Base-by-base conservation (phyloP, 2,113 vertebrate genomes). In the Tursiops truncatus region DNA sequence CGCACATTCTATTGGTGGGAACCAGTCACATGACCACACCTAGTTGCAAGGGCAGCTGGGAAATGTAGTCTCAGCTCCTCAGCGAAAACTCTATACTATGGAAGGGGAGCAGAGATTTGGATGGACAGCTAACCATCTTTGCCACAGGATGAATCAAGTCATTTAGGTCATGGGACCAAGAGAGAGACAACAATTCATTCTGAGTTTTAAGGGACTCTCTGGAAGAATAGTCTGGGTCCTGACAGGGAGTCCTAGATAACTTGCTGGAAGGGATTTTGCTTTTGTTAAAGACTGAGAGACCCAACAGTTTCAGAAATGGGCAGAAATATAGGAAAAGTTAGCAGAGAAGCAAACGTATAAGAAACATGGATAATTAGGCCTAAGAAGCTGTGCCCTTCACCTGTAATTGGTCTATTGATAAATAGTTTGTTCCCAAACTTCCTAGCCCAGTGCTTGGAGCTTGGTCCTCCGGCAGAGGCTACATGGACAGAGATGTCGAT, bases 31-130 rank as follows among this genome's bases (percentile, higher is more conserved):
- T 83, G 94, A 53, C 36, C n/a, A 60, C 0, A 36, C 18, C 18
- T 36, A 17, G 25, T 14, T n/a, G 68, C 88, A 79, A 82, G 17
- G 28, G 25, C 68, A 36, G 1, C 73, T 94, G 88, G 84, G 91
- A 97, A 83, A 74, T 92, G 67, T 68, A 47, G 47, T 92, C 63
- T 92, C 73, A 77, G 79, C 2, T 73, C 70, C 31, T 89, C 23
- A 31, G 21, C 11, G 20, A 67, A 31, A 60, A 8, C 5, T 23
- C 74, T 71, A n/a, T 7, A 7, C 44, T n/a, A 1, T 9, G 53
- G 36, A 71, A 62, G 28, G 23, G 21, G 21, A 60, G 8, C 21
- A 8, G 2, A 23, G 41, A 41, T 36, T 96, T 68, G 18, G 63
- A 21, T 15, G 33, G 63, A 20, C 15, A 53, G 84, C 5, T 76